phyloP scores from a whole-genome alignment of 2,113 vertebrate species.

The Brachypodius melanocephalos region DNA sequence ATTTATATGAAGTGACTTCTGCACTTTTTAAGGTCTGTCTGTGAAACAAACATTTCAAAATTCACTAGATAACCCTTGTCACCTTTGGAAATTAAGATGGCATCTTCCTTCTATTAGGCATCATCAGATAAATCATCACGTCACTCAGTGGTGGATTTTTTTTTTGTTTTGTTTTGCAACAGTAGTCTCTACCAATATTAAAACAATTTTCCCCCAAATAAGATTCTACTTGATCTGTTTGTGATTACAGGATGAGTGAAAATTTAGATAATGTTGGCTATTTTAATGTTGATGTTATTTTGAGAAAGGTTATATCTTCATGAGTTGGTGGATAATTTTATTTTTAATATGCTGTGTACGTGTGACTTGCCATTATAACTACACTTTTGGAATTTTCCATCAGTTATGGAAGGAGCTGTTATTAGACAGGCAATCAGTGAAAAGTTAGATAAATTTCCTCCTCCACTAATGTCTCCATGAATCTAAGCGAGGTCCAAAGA shows the following conservation, averaged over 20 bases:
- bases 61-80: not conserved
- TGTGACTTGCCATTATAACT: not conserved
- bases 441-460: not conserved
- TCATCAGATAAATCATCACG: not conserved
- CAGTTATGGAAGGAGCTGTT: not conserved
- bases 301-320: not conserved
- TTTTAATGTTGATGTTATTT: not conserved
- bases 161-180: not conserved
- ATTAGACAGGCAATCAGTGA: not conserved
- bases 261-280: not conserved
- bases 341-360: not conserved
- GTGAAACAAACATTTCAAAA: not conserved
- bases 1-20: not conserved
- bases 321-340: not conserved
- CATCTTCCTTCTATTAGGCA: not conserved
- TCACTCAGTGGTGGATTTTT: not conserved
- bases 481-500: not conserved
- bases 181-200: not conserved
- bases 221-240: not conserved
- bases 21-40: not conserved
- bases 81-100: not conserved
- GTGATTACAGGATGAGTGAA: not conserved
- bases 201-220: not conserved
- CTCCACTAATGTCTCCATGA: fast-evolving
- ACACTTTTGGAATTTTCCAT: not conserved